Percentiles rank a stretch among this genome's conserved stretches.
Conservation (phyloP, 2,113 vertebrate genomes). For the Anguilla rostrata region DNA sequence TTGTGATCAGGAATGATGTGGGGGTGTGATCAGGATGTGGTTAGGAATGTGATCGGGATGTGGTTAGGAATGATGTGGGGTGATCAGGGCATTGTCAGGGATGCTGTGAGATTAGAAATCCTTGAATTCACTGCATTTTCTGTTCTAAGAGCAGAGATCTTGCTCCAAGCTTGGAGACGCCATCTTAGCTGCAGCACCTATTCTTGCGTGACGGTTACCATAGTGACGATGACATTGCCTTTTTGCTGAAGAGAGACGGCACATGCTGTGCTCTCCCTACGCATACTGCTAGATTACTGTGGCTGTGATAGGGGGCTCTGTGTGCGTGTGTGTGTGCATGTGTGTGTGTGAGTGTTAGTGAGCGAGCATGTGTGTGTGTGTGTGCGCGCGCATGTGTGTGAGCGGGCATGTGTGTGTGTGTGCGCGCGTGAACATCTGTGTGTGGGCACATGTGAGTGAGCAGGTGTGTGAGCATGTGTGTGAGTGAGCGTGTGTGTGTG, state of each 20-base stretch:
- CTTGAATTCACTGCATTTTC: background rate
- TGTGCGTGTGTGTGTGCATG: slow-evolving; percentile 5
- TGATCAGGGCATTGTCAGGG: background rate
- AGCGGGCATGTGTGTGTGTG: slow-evolving; percentile 11
- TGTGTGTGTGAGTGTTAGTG: background rate
- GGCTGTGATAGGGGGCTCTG: background rate
- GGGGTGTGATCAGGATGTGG: background rate
- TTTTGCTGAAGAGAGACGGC: background rate
- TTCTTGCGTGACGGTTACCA: slow-evolving; percentile 27
- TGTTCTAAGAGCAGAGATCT: background rate
- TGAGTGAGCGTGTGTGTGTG: slow-evolving; percentile 17
- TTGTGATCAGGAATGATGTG: background rate
- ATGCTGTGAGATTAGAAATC: background rate
- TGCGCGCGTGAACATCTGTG: background rate
- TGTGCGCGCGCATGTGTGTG: background rate
- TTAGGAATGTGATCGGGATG: background rate
- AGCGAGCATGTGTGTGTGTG: slow-evolving; percentile 21
- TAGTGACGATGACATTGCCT: slow-evolving; percentile 45
- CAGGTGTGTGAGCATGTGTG: background rate
- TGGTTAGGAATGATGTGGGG: background rate
- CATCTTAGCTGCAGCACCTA: slow-evolving; percentile 20
- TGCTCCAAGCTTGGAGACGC: slow-evolving; percentile 2
- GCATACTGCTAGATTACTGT: slow-evolving; percentile 21
- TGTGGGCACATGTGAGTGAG: background rate
- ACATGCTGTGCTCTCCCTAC: slow-evolving; percentile 10